phyloP scores from a whole-genome alignment of 2,113 vertebrate species.

The Naja naja region DNA sequence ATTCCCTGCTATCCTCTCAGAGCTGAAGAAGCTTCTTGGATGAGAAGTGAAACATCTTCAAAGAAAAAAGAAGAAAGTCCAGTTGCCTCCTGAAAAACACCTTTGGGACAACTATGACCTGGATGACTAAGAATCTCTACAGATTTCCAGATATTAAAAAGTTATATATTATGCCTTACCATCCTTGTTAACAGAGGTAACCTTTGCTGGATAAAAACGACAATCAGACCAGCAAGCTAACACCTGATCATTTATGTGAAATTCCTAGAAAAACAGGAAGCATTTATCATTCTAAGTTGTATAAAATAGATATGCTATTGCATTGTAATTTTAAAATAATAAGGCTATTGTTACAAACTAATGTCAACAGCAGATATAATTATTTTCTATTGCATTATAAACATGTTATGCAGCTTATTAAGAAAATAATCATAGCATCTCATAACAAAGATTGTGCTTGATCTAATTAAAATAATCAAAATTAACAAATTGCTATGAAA shows the following conservation, averaged over 20 bases:
- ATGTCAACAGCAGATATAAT: not conserved
- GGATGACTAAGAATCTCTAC: too few relatives aligned
- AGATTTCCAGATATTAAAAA: not conserved
- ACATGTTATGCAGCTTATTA: not conserved
- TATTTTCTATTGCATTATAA: not conserved
- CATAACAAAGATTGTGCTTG: not conserved
- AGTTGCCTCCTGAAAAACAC: too few relatives aligned
- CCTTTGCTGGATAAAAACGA: slow-evolving; percentile 95
- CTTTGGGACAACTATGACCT: too few relatives aligned
- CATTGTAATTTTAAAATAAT: not conserved
- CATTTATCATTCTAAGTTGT: not conserved
- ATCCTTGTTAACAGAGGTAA: slow-evolving; percentile 90
- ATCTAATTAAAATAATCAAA: not conserved
- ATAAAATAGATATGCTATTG: not conserved
- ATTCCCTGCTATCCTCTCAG: too few relatives aligned
- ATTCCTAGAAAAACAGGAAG: slow-evolving; percentile 73
- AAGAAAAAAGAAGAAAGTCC: too few relatives aligned
- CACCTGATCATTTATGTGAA: slow-evolving; percentile 87
- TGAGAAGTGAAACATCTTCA: too few relatives aligned
- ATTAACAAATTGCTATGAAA: not conserved
- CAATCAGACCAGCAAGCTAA: slow-evolving; percentile 98
- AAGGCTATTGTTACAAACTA: not conserved
- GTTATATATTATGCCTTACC: slow-evolving; percentile 73
- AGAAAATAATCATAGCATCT: not conserved
- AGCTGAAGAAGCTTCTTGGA: too few relatives aligned